Conservation (phyloP, 2,797 vertebrate species). For the Nannoperca obscura region DNA sequence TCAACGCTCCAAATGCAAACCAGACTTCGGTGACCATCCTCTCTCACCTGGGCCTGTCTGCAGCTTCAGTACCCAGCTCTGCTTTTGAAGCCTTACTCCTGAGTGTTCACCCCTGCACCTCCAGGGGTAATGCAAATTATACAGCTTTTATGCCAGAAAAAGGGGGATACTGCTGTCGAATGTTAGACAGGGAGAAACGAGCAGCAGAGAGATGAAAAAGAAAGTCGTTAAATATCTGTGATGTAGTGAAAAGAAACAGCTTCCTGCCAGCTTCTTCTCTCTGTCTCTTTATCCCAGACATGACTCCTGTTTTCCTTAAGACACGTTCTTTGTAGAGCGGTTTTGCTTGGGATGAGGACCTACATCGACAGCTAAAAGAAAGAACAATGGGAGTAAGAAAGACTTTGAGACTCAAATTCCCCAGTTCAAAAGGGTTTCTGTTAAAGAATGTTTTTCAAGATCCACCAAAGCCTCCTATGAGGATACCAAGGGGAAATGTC, state of each 20-base stretch:
- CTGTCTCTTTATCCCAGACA: conserved; percentile 53
- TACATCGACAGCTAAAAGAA: conserved; percentile 38
- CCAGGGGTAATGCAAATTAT: conserved; percentile 60
- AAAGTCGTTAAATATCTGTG: conserved; percentile 69
- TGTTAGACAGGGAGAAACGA: conserved; percentile 52
- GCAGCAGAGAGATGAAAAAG: conserved; percentile 59
- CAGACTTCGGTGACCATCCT: conserved; percentile 81
- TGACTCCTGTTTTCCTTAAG: conserved; percentile 59
- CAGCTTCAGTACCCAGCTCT: conserved; percentile 50
- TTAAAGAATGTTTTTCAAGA: conserved; percentile 61
- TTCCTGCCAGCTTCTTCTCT: conserved; percentile 56
- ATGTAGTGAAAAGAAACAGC: conserved; percentile 68
- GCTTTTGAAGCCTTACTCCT: conserved; percentile 65
- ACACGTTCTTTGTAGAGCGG: conserved; percentile 62
- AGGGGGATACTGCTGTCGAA: conserved; percentile 3
- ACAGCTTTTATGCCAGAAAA: conserved; percentile 55
- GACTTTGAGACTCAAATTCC: conserved; percentile 31
- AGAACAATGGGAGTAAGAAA: conserved; percentile 49
- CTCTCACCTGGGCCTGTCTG: conserved; percentile 79
- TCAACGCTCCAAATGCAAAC: conserved; percentile 86
- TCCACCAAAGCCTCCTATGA: conserved; percentile 59
- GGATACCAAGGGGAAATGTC: conserved; percentile 55
- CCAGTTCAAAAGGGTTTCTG: conserved; percentile 58
- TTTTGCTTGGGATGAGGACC: conserved; percentile 59
- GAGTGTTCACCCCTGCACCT: conserved; percentile 56